Evolutionary conservation across 92 coral and sea anemone genomes (phyloP), one percentile per base, ranked within the genome.

Genomic region (Pocillopora grandis): DNA sequence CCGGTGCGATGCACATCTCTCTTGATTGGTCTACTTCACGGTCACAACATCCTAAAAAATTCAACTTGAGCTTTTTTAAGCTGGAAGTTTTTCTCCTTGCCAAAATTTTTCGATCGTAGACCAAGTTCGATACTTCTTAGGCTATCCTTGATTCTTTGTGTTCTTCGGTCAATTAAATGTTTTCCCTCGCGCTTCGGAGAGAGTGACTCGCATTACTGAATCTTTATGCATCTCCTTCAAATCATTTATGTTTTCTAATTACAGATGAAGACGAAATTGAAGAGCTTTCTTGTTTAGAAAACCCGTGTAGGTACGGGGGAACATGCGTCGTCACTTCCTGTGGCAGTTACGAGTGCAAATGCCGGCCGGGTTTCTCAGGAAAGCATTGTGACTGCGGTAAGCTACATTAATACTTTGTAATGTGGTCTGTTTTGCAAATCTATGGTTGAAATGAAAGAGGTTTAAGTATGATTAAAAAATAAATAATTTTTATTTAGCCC

Each of bases 241-340:
- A 11, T 8, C 36, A 67, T 12, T 33, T 67, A 2, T 12, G 11
- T 15, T 31, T 1, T 67, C 7, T 12, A 14, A 37, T 66, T 12
- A 12, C 33, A 66, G 15, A 67, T 33, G 15, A 27, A 67, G 72
- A 67, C n/a, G 35, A 66, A 31, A 3, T 42, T 42, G 49, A 67
- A 67, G 72, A 67, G 18, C 18, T 12, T 0, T 42, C 42, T 27
- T 67, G 72, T 67, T 18, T 14, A 0, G 5, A 15, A 2, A 10
- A 66, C 33, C 71, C 71, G 8, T 66, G 71, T 20, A 66, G 23
- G 71, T 23, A 67, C 48, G 72, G 72, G 14, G 72, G 72, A 67
- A 67, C 72, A 67, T 67, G 48, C 12, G 16, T 67, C 11, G 72
- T 27, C 72, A 67, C 49, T 33, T 6, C 7, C 13, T 48, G 17